Conservation (phyloP, 2,113 vertebrate species). For the Hippocampus guttulatus region DNA sequence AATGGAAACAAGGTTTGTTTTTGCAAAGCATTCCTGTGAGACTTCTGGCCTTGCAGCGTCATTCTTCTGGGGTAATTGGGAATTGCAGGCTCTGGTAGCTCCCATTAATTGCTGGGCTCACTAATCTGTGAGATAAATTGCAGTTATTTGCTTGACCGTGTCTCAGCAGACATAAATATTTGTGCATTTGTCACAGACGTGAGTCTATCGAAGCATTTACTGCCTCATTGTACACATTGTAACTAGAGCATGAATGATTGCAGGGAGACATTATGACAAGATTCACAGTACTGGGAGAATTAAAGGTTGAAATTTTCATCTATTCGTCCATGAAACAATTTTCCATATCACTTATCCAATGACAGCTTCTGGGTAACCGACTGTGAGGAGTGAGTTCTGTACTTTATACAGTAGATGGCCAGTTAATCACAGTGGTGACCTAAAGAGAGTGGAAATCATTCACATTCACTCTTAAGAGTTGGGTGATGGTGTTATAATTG, state of each 20-base stretch:
- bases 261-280: background rate
- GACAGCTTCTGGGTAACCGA: background rate
- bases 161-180: constrained; percentile 9
- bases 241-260: background rate
- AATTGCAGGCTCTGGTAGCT: constrained; percentile 39
- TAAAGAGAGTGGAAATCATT: background rate
- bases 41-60: constrained; percentile 29
- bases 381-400: background rate
- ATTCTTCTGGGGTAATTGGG: constrained; percentile 58
- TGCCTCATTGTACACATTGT: background rate
- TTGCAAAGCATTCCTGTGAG: constrained; percentile 25
- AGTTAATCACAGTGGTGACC: background rate
- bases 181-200: background rate
- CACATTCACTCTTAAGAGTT: background rate
- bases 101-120: constrained; percentile 60
- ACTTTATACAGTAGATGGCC: background rate
- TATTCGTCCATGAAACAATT: background rate
- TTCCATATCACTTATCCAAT: background rate
- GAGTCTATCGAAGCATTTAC: constrained; percentile 8
- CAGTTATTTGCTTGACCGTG: background rate
- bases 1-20: background rate
- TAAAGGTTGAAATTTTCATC: background rate
- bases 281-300: background rate
- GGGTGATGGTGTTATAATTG: background rate
- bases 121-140: constrained; percentile 11